These are phyloP conservation scores for Ptilodon capucinus DNA, from an alignment of 2,888 invertebrate genomes.

Conservation along the genomic window DNA sequence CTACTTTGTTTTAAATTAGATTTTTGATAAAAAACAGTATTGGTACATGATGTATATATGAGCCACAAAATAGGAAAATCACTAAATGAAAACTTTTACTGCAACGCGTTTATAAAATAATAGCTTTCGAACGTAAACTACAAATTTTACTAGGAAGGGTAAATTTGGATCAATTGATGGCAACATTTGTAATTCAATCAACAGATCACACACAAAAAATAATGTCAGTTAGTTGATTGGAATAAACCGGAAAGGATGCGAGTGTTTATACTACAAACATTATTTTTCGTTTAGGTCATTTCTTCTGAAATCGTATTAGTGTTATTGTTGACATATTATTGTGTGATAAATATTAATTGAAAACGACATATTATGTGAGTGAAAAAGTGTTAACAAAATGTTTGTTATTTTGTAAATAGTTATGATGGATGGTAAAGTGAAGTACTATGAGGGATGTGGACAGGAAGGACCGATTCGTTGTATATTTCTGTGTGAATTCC, in stretches of 20 bases:
- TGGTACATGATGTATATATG: too few species aligned
- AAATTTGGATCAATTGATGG: conserved; percentile 3
- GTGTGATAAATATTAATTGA: conserved; percentile 15
- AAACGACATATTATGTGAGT: conserved; percentile 29
- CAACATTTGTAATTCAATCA: conserved; percentile 8
- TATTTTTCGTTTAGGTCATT: conserved; percentile 46
- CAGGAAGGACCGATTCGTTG: conserved; percentile 88
- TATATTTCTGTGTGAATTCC: conserved; percentile 90
- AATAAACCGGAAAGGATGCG: conserved; percentile 9
- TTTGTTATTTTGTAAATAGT: conserved; percentile 38
- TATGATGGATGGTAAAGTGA: conserved; percentile 72
- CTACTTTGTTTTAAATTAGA: too few species aligned
- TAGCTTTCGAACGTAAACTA: neutral
- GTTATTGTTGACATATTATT: conserved; percentile 16
- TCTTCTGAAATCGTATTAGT: conserved; percentile 32
- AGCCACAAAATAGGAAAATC: too few species aligned
- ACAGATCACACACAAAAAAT: conserved; percentile 8
- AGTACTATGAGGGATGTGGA: conserved; percentile 82
- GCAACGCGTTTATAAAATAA: too few species aligned
- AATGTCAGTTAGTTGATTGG: conserved; percentile 38
- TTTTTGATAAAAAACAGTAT: too few species aligned
- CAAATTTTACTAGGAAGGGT: neutral
- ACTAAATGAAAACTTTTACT: too few species aligned
- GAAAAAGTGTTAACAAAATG: conserved; percentile 29
- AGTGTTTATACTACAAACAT: conserved; percentile 16